Evolutionary conservation across 2,797 vertebrate species (phyloP), one percentile per base, ranked within the genome.

Genomic region (Rhabdomys pumilio): DNA sequence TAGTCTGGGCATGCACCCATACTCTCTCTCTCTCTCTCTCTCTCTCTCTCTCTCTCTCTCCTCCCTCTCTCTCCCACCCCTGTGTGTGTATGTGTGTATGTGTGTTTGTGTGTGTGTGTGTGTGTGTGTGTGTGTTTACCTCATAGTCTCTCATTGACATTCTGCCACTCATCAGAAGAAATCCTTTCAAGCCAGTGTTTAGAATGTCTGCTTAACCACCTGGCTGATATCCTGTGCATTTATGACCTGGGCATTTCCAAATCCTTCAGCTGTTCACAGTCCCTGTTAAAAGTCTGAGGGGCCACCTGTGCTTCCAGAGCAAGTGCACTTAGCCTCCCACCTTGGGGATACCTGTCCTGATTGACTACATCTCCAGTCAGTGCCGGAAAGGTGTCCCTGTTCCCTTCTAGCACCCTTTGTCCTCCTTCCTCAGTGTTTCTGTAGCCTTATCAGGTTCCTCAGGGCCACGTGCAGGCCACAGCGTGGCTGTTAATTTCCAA

Each of bases 161-260:
- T 4, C 57, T 24, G 87, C 41, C 67, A 61, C 17, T 91, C 53
- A 83, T 94, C 76, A 89, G 89, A 90, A 89, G 91, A 93, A 93
- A 95, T 89, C 6, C 44, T 93, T 90, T 86, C 77, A 87, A 95
- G 91, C 29, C 14, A 59, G 55, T 65, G 75, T 82, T 82, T 84
- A 53, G 41, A 93, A 65, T 79, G 65, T 31, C 57, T 81, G 15
- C 80, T 29, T 53, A 47, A 53, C 22, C n/a, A 65, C 91, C 69
- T 91, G 67, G 55, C 63, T 90, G 53, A 67, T 44, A 31, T 38
- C 50, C 55, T 59, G 12, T n/a, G 22, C 38, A 38, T 82, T 92
- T 91, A 86, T 81, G 75, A 94, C 53, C 41, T 50, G 57, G 91
- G 14, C 76, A 67, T 90, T 41, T 96, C 53, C 14, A 77, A 61